A percentile compares a stretch with the other conserved stretches of the same genome.
Evolutionary conservation across 2,888 invertebrate genomes (phyloP).

Genomic region (Dynastes grantii): DNA sequence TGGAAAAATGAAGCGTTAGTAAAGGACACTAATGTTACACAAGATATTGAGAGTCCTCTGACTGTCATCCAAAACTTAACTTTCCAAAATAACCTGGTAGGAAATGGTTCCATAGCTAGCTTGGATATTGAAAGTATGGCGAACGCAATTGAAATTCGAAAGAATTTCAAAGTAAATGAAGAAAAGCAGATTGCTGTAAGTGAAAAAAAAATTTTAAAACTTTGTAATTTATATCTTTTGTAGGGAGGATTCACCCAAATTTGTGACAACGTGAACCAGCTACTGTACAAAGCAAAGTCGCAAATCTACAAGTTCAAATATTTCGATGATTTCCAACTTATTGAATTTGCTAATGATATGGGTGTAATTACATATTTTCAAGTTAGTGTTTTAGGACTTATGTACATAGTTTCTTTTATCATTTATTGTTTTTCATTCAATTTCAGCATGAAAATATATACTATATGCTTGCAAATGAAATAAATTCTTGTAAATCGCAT

Average conservation of each 20-base stretch:
- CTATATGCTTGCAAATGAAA: constrained; percentile 69
- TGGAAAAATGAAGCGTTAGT: constrained; percentile 70
- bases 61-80: constrained; percentile 66
- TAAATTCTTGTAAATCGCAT: constrained; percentile 68
- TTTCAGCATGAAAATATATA: constrained; percentile 61
- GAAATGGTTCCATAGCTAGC: constrained; percentile 65
- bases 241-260: constrained; percentile 64
- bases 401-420: no score
- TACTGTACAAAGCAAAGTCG: constrained; percentile 63
- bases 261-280: constrained; percentile 64
- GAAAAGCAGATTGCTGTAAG: constrained; percentile 63
- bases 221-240: constrained; percentile 53
- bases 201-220: not conserved
- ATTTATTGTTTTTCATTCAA: not conserved
- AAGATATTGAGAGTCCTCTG: constrained; percentile 72
- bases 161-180: constrained; percentile 58
- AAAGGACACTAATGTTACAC: constrained; percentile 62
- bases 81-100: constrained; percentile 66
- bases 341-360: constrained; percentile 63
- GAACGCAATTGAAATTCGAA: constrained; percentile 61
- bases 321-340: constrained; percentile 69
- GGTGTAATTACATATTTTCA: constrained; percentile 65
- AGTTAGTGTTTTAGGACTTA: constrained; percentile 53
- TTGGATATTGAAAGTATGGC: constrained; percentile 63
- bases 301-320: constrained; percentile 72